Evolutionary conservation across 2,797 vertebrate species (phyloP).

Genomic region (Poeciliopsis paucimaculata): DNA sequence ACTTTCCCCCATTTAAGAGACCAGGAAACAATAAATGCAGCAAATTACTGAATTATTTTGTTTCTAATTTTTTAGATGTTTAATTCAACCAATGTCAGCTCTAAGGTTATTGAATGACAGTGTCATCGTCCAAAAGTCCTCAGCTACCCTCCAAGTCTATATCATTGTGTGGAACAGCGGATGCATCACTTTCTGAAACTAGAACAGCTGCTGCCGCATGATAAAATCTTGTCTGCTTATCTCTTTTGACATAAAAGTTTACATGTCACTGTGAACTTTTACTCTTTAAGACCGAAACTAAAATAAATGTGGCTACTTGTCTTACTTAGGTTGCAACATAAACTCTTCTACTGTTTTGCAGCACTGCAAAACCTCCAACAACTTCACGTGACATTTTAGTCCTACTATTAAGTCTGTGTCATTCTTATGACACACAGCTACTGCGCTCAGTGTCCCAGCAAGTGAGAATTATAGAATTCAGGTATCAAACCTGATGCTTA

Average conservation of each 20-base stretch:
- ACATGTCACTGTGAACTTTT: not conserved
- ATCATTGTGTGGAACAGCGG: not conserved
- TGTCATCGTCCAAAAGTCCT: not conserved
- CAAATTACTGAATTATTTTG: not conserved
- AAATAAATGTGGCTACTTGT: not conserved
- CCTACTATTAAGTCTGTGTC: not conserved
- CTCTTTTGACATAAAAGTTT: not conserved
- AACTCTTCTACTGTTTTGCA: slow-evolving; percentile 1
- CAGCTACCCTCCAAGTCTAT: not conserved
- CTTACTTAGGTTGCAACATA: not conserved
- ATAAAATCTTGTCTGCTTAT: not conserved
- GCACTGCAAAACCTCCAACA: not conserved
- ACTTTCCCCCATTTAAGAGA: not conserved
- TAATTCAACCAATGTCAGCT: not conserved
- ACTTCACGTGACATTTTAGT: not conserved
- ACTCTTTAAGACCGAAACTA: not conserved
- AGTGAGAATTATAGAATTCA: not conserved
- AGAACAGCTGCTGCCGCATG: not conserved
- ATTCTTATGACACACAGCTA: not conserved
- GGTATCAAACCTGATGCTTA: not conserved
- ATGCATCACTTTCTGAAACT: not conserved
- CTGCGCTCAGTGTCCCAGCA: not conserved
- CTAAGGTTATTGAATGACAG: not conserved
- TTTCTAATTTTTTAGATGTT: not conserved
- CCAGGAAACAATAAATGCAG: not conserved